Conservation (phyloP, 2,888 invertebrate genomes). For the Galerucella calmariensis region DNA sequence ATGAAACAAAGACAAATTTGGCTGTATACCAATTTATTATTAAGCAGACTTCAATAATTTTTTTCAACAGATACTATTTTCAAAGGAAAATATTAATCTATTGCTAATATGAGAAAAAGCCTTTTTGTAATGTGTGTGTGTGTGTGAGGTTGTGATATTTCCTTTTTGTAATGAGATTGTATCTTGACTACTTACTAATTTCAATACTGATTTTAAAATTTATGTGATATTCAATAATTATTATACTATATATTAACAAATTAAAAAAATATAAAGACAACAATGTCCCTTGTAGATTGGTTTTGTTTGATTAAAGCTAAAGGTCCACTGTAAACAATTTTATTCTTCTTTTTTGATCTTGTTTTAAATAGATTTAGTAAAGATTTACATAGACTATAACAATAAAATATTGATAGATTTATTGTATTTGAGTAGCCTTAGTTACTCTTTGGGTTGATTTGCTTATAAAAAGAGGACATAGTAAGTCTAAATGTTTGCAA, state of each 20-base stretch:
- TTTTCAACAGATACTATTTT: neutral
- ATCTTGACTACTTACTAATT: neutral
- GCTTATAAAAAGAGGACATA: too few relatives aligned
- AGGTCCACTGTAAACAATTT: neutral
- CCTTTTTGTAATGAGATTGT: neutral
- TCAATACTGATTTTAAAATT: neutral
- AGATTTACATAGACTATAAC: neutral
- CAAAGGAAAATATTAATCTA: neutral
- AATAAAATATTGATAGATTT: neutral
- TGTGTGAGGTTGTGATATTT: too few relatives aligned
- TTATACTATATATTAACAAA: too few relatives aligned
- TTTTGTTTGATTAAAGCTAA: too few relatives aligned
- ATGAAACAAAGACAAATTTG: neutral
- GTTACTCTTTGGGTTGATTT: too few relatives aligned
- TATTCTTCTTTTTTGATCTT: neutral
- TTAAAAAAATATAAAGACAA: too few relatives aligned
- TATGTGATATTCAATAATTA: neutral
- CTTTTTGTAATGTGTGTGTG: neutral
- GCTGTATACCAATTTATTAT: neutral
- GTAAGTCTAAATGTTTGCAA: too few relatives aligned
- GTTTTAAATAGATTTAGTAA: neutral
- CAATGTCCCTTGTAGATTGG: too few relatives aligned
- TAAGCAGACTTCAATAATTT: neutral
- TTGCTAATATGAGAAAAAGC: neutral
- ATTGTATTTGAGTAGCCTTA: neutral